Evolutionary conservation across 1,140 invertebrate genomes (phyloP).

Genomic region (Macrobrachium rosenbergii): DNA sequence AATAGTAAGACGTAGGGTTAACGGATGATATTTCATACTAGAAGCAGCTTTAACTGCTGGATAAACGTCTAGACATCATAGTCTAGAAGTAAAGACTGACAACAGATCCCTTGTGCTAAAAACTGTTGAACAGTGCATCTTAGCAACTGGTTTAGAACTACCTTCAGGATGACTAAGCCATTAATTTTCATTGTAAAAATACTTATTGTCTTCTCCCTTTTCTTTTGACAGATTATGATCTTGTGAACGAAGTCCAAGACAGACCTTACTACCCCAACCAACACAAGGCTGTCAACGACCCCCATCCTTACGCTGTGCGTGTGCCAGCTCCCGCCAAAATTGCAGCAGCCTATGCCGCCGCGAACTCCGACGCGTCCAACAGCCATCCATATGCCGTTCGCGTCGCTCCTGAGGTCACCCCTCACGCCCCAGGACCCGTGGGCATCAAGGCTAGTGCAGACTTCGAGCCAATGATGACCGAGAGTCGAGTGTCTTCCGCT

Average conservation of each 20-base stretch:
- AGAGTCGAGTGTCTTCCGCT: background rate
- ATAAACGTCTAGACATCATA: no score
- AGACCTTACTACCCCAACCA: background rate
- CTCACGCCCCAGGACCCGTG: background rate
- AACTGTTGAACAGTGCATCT: no score
- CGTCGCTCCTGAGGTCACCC: background rate
- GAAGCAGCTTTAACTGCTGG: no score
- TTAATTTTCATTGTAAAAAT: background rate
- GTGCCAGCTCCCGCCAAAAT: conserved; percentile 34
- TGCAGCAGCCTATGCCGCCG: background rate
- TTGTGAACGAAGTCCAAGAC: conserved; percentile 37
- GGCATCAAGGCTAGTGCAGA: conserved; percentile 50
- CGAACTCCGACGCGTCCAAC: background rate
- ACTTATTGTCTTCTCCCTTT: background rate
- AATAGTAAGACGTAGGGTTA: no score
- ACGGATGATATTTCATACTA: no score
- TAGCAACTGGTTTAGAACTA: no score
- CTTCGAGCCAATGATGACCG: conserved; percentile 50
- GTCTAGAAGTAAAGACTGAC: no score
- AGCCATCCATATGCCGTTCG: conserved; percentile 27
- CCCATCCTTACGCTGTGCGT: conserved; percentile 37
- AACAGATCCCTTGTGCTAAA: no score
- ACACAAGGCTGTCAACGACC: conserved; percentile 34
- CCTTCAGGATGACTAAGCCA: no score
- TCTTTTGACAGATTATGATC: conserved; percentile 32